These are phyloP conservation scores for Sphenopsis melanotis DNA, from an alignment of 2,797 vertebrate genomes.

Conservation along the genomic window DNA sequence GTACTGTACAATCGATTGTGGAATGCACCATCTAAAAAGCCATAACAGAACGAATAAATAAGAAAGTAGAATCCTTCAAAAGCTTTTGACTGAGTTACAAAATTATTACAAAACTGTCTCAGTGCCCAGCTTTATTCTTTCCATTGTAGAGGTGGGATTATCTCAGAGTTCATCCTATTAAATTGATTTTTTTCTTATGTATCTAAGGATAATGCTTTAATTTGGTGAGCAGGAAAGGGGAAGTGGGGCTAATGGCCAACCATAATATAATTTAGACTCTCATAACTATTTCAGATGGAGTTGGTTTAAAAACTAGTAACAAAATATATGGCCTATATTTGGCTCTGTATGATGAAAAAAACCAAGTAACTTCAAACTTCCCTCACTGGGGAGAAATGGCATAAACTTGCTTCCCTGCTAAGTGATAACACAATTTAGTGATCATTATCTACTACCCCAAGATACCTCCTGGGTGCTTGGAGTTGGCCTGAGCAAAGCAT, in stretches of 20 bases:
- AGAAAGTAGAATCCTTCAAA: constrained; percentile 7
- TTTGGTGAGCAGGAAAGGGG: background rate
- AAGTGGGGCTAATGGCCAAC: background rate
- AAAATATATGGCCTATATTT: background rate
- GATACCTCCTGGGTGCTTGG: background rate
- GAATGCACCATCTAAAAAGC: background rate
- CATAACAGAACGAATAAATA: background rate
- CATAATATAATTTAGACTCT: constrained; percentile 4
- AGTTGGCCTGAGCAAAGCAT: background rate
- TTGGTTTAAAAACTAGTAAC: background rate
- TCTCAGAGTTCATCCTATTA: background rate
- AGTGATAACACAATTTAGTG: background rate
- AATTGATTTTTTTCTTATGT: constrained; percentile 21
- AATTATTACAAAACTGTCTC: constrained; percentile 5
- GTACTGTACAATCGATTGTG: background rate
- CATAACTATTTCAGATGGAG: background rate
- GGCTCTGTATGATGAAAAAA: background rate
- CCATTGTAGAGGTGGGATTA: background rate
- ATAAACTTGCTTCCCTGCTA: background rate
- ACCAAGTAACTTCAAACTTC: background rate
- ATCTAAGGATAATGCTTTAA: constrained; percentile 13
- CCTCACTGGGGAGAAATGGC: background rate
- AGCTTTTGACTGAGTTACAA: background rate
- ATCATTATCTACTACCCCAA: background rate
- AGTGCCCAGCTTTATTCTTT: background rate